A percentile compares a stretch with the other conserved stretches of the same genome.
Evolutionary conservation across 2,113 vertebrate genomes (phyloP).

Genomic region (Lycaon pictus): DNA sequence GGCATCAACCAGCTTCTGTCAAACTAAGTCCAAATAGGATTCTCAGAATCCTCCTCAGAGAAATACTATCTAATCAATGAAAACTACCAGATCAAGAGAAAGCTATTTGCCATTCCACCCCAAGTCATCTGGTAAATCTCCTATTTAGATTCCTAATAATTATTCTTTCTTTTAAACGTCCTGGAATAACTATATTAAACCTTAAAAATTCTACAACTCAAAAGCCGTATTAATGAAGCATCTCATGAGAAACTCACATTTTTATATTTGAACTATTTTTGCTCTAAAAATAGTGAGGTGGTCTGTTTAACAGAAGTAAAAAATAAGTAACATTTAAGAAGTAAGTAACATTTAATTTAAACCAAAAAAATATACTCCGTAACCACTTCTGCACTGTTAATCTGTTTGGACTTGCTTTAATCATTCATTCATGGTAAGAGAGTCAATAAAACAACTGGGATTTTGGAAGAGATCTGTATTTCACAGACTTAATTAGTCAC

Average conservation of each 20-base stretch:
- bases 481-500: background rate
- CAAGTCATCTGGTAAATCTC: background rate
- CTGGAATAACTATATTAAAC: conserved; percentile 30
- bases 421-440: background rate
- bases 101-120: background rate
- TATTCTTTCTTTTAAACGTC: background rate
- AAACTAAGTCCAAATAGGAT: background rate
- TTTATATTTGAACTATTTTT: conserved; percentile 28
- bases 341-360: background rate
- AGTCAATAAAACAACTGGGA: background rate
- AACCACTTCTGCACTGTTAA: background rate
- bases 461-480: background rate
- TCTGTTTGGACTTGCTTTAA: background rate
- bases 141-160: background rate
- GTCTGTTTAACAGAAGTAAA: background rate
- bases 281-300: conserved; percentile 30
- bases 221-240: conserved; percentile 34
- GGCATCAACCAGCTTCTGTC: background rate
- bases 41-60: conserved; percentile 1
- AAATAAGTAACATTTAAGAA: conserved; percentile 59
- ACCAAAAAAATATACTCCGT: background rate
- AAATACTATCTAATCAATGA: background rate
- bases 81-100: background rate
- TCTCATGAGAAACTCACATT: background rate
- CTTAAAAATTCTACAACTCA: background rate